These are phyloP conservation scores for Callyntrura guangdongensis DNA, from an alignment of 2,888 invertebrate genomes.

Conservation along the genomic window DNA sequence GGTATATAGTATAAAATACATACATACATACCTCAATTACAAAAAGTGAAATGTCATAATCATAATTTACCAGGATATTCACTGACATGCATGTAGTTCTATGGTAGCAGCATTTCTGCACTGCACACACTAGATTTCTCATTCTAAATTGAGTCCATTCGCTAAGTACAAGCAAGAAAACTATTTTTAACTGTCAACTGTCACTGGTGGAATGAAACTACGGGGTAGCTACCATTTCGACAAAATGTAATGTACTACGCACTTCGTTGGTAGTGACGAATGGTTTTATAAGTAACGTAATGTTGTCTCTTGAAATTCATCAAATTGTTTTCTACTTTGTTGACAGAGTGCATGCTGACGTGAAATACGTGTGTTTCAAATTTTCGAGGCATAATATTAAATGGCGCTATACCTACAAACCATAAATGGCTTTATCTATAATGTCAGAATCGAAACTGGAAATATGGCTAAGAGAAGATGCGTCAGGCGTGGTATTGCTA, in stretches of 20 bases:
- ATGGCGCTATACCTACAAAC: background rate
- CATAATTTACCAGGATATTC: background rate
- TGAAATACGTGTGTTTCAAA: background rate
- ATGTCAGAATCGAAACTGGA: background rate
- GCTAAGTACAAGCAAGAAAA: background rate
- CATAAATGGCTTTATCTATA: background rate
- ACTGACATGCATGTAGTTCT: background rate
- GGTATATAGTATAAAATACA: too few relatives aligned
- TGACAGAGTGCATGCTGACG: conserved; percentile 27
- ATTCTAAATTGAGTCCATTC: conserved; percentile 15
- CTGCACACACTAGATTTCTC: too few relatives aligned
- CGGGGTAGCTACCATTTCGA: background rate
- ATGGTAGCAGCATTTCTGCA: too few relatives aligned
- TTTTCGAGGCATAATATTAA: background rate
- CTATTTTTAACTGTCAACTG: conserved; percentile 52
- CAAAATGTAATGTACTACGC: background rate
- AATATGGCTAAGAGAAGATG: background rate
- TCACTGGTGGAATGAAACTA: background rate
- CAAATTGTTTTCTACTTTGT: conserved; percentile 10
- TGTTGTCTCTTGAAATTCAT: conserved; percentile 24
- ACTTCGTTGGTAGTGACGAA: background rate
- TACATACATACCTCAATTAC: too few relatives aligned
- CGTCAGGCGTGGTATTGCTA: background rate
- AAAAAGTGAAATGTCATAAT: too few relatives aligned
- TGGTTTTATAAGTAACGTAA: background rate